Evolutionary conservation across 2,797 vertebrate genomes (phyloP).

Genomic region (Acestrorhynchus altus): DNA sequence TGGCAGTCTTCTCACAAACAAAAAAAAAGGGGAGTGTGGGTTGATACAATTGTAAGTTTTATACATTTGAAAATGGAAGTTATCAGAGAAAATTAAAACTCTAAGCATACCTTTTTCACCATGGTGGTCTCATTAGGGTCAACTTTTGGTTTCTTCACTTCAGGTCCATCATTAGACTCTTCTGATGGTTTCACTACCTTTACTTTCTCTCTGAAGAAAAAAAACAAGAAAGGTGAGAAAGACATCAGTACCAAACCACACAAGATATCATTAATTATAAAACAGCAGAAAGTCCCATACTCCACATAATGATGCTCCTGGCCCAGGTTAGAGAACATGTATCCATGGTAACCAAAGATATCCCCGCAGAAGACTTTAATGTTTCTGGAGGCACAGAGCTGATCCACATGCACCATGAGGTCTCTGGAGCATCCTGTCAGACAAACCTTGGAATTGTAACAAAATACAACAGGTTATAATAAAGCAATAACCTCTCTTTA

Average conservation of each 20-base stretch:
- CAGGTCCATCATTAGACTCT: constrained; percentile 81
- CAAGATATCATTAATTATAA: constrained; percentile 46
- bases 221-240: not conserved
- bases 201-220: constrained; percentile 83
- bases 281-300: constrained; percentile 76
- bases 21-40: not conserved
- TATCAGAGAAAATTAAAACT: not conserved
- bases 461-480: not conserved
- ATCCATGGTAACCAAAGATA: constrained; percentile 93
- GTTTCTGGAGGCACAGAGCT: constrained; percentile 83
- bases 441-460: constrained; percentile 80
- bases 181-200: constrained; percentile 81
- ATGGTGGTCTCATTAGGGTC: constrained; percentile 86
- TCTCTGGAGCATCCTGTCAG: constrained; percentile 89
- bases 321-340: constrained; percentile 91
- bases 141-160: constrained; percentile 86
- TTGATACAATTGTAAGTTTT: not conserved
- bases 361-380: constrained; percentile 92
- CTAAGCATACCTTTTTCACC: constrained; percentile 87
- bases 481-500: not conserved
- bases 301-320: constrained; percentile 89
- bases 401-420: constrained; percentile 85
- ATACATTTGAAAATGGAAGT: not conserved
- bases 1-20: constrained; percentile 64
- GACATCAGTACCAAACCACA: not conserved